Evolutionary conservation across 2,797 vertebrate species (phyloP).

Genomic region (Lepus oiostolus): DNA sequence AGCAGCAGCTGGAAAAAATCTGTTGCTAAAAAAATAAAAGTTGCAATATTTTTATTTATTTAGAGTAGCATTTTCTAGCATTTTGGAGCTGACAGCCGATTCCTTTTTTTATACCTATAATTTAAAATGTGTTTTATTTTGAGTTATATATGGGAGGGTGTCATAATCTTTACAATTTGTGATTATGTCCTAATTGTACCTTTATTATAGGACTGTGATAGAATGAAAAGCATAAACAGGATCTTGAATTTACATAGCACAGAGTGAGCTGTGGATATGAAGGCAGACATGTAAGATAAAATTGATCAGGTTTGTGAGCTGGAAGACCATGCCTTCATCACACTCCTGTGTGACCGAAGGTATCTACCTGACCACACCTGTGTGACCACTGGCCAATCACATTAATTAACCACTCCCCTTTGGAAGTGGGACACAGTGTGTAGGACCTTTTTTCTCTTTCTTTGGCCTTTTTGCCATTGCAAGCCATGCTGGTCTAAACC

Average conservation of each 20-base stretch:
- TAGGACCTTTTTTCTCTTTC: too few species aligned
- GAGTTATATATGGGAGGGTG: neutral
- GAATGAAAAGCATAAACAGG: neutral
- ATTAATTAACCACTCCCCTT: too few species aligned
- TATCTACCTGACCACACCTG: too few species aligned
- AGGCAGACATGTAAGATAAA: neutral
- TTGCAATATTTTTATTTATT: slow-evolving; percentile 26
- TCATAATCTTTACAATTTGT: slow-evolving; percentile 19
- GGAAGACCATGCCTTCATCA: too few species aligned
- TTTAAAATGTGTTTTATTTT: neutral
- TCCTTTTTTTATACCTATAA: neutral
- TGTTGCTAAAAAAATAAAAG: neutral
- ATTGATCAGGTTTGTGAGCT: too few species aligned
- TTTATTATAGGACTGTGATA: neutral
- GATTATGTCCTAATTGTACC: neutral
- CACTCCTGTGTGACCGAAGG: too few species aligned
- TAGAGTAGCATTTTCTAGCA: slow-evolving; percentile 21
- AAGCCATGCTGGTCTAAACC: too few species aligned
- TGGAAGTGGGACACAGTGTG: too few species aligned
- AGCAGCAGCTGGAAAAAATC: neutral
- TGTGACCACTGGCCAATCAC: too few species aligned
- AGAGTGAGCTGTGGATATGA: neutral
- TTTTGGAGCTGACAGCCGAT: neutral
- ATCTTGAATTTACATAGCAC: neutral
- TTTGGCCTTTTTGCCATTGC: too few species aligned